Conservation (phyloP, 2,797 vertebrate species). For the Micropoecilia bifurca region DNA sequence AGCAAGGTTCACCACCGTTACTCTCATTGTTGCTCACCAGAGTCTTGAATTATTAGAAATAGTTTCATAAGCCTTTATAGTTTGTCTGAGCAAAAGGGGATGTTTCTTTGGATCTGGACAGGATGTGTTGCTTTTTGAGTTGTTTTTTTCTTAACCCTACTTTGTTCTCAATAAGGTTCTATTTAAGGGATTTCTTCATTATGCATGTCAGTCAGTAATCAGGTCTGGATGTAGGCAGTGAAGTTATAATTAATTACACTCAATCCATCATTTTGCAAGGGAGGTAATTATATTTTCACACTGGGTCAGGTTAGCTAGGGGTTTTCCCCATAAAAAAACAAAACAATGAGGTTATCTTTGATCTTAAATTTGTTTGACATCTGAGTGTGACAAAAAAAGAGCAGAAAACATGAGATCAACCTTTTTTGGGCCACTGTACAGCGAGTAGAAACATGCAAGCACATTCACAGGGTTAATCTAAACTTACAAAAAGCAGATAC, state of each 20-base stretch:
- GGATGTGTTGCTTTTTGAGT: background rate
- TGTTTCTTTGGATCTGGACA: background rate
- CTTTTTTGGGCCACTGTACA: background rate
- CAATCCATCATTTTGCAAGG: background rate
- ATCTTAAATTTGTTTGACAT: constrained; percentile 4
- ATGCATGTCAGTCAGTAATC: background rate
- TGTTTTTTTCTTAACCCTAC: background rate
- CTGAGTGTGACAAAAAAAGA: constrained; percentile 20
- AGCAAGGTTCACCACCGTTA: background rate
- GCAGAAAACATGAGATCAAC: background rate
- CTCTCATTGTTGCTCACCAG: background rate
- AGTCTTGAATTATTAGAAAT: background rate
- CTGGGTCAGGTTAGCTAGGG: background rate
- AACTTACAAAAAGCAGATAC: constrained; percentile 36
- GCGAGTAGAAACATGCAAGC: constrained; percentile 13
- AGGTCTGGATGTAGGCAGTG: background rate
- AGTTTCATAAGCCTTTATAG: background rate
- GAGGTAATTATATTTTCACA: background rate
- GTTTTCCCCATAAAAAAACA: background rate
- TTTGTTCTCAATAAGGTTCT: background rate
- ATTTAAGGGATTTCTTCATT: background rate
- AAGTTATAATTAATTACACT: background rate
- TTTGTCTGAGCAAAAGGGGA: background rate
- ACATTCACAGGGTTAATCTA: constrained; percentile 36
- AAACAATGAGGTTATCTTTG: background rate